Conservation (phyloP, 2,113 vertebrate genomes). For the Coregonus clupeaformis region DNA sequence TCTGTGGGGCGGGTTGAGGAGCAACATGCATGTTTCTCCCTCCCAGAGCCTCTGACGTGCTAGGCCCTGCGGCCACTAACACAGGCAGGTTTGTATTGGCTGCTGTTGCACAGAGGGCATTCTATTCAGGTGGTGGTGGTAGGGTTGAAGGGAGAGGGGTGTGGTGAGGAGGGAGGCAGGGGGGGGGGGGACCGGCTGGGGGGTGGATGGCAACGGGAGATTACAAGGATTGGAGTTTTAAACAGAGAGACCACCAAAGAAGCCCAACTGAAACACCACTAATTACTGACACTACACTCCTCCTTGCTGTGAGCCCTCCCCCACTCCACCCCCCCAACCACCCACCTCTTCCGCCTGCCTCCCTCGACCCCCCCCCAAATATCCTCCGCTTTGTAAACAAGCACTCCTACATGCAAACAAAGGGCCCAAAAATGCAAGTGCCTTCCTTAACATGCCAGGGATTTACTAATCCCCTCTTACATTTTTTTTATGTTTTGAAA, state of each 20-base stretch:
- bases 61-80: conserved; percentile 67
- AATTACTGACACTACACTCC: conserved; percentile 88
- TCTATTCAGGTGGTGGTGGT: conserved; percentile 74
- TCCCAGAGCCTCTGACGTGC: conserved; percentile 74
- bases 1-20: conserved; percentile 52
- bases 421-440: conserved; percentile 83
- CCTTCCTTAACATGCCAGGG: conserved; percentile 84
- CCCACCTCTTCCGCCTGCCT: conserved; percentile 13
- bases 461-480: conserved; percentile 87
- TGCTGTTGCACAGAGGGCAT: conserved; percentile 53
- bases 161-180: conserved; percentile 20
- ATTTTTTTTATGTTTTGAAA: conserved; percentile 82
- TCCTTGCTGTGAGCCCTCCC: conserved; percentile 77
- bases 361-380: conserved; percentile 62
- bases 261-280: conserved; percentile 86
- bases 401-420: conserved; percentile 91
- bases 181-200: conserved; percentile 45
- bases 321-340: conserved; percentile 24
- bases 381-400: conserved; percentile 87
- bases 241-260: conserved; percentile 89
- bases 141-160: conserved; percentile 49
- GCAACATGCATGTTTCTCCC: conserved; percentile 55
- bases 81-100: conserved; percentile 73
- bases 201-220: conserved; percentile 74
- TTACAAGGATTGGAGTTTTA: conserved; percentile 80